These are phyloP conservation scores for Sesia apiformis DNA, from an alignment of 2,888 invertebrate species.

Conservation along the genomic window DNA sequence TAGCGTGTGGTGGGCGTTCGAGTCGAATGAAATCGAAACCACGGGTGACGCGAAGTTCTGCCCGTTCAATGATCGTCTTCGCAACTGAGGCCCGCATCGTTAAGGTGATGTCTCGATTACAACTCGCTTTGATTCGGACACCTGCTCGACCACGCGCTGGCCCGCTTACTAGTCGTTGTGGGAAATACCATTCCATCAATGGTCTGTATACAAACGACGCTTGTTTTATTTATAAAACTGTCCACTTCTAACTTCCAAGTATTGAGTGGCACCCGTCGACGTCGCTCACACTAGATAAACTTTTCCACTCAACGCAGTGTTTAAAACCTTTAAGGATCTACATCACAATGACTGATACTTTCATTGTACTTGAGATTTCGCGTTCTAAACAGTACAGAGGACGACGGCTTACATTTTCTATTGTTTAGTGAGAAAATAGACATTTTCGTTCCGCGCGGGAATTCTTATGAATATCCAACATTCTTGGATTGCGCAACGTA, in stretches of 20 bases:
- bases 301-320: slow-evolving; percentile 23
- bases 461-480: slow-evolving; percentile 26
- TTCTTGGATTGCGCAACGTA: slow-evolving; percentile 30
- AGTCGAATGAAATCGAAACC: slow-evolving; percentile 44
- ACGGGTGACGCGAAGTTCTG: slow-evolving; percentile 17
- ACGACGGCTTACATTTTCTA: slow-evolving; percentile 29
- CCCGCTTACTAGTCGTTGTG: slow-evolving; percentile 22
- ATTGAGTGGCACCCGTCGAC: slow-evolving; percentile 35
- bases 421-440: slow-evolving; percentile 39
- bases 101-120: slow-evolving; percentile 38
- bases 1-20: slow-evolving; percentile 27
- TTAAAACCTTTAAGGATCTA: slow-evolving; percentile 14
- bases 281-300: slow-evolving; percentile 47
- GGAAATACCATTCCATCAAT: slow-evolving; percentile 62
- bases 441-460: slow-evolving; percentile 35
- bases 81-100: slow-evolving; percentile 27
- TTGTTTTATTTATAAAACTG: slow-evolving; percentile 70
- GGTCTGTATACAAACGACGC: slow-evolving; percentile 47
- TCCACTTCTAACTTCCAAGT: slow-evolving; percentile 56
- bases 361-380: slow-evolving; percentile 30
- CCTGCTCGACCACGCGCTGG: slow-evolving; percentile 44
- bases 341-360: slow-evolving; percentile 22
- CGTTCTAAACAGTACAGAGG: slow-evolving; percentile 20
- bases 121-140: slow-evolving; percentile 40
- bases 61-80: slow-evolving; percentile 33